Evolutionary conservation across 2,797 vertebrate genomes (phyloP), one percentile per base, ranked within the genome.

Genomic region (Numenius phaeopus): DNA sequence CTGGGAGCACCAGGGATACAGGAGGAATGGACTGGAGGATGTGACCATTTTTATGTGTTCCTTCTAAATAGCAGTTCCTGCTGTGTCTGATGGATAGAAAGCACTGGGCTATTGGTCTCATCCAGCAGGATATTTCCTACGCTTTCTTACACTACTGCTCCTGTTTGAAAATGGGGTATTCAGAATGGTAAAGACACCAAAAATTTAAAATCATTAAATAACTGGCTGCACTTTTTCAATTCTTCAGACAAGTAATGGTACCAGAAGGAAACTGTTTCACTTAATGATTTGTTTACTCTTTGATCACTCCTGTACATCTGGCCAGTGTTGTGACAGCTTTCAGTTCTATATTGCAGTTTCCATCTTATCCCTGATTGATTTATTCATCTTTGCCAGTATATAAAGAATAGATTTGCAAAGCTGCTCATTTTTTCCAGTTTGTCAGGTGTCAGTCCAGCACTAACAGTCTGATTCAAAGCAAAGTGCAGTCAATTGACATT

Each of bases 251-350:
- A 96, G 24, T 78, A 95, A 89, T 78, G 21, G 64, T 54, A 80
- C 57, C 90, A 89, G 89, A 94, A 94, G 87, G 89, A 93, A 97
- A 89, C 40, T 72, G 75, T 94, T 96, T 94, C 89, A 66, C 58
- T 81, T 97, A 95, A 96, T 93, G 83, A 96, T 93, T 96, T 96
- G 90, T 92, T 97, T 96, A 92, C 95, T 96, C 84, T 93, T 89
- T 90, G 83, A 96, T 95, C 86, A 58, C 58, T 97, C 52, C 19
- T 69, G 75, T 94, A 92, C 94, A 97, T 96, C 94, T 95, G 94
- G 94, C 89, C 93, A 96, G 96, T 95, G 87, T 94, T 96, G 87
- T 96, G 96, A 95, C 96, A 95, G 89, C 73, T 95, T 95, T 97
- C 94, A 91, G n/a, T 84, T 82, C 85, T 95, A 17, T 87, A 90